Percentiles rank a stretch among this genome's conserved stretches.
Evolutionary conservation across 2,797 vertebrate genomes (phyloP).

Genomic region (Eulemur coronatus): DNA sequence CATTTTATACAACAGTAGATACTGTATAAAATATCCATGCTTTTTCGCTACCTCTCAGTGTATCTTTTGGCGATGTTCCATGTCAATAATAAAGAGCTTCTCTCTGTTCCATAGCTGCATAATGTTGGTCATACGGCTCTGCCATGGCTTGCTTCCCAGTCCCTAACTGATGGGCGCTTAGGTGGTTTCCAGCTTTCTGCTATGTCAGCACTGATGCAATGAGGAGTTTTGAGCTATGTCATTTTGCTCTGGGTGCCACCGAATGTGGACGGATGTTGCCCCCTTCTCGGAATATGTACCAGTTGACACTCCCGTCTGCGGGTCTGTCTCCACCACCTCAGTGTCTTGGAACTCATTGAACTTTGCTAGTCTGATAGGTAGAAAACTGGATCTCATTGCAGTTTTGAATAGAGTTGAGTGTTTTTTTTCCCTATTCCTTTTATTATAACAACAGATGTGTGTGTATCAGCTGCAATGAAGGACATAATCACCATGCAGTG

Average conservation of each 20-base stretch:
- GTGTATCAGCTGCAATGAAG: not conserved
- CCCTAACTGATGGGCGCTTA: not conserved
- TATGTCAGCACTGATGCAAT: accelerated
- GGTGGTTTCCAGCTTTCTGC: not conserved
- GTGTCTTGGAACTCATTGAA: not conserved
- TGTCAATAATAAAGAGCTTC: not conserved
- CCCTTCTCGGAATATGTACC: not conserved
- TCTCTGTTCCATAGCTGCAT: not conserved
- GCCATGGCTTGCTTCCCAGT: no score
- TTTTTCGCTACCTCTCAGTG: not conserved
- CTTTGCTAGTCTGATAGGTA: not conserved
- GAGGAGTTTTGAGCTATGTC: not conserved
- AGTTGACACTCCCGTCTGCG: accelerated
- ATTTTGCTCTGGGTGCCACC: not conserved
- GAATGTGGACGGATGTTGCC: no score
- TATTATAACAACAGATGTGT: not conserved
- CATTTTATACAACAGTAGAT: not conserved
- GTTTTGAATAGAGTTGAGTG: not conserved
- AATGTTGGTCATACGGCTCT: not conserved
- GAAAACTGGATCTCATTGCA: not conserved
- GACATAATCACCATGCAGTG: accelerated
- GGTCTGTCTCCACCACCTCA: not conserved
- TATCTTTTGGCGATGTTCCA: not conserved
- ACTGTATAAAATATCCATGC: accelerated
- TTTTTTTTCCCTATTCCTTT: not conserved